Percentiles rank a stretch among this genome's conserved stretches.
phyloP scores from a whole-genome alignment of 2,113 vertebrate genomes.

The Elephantulus edwardii region DNA sequence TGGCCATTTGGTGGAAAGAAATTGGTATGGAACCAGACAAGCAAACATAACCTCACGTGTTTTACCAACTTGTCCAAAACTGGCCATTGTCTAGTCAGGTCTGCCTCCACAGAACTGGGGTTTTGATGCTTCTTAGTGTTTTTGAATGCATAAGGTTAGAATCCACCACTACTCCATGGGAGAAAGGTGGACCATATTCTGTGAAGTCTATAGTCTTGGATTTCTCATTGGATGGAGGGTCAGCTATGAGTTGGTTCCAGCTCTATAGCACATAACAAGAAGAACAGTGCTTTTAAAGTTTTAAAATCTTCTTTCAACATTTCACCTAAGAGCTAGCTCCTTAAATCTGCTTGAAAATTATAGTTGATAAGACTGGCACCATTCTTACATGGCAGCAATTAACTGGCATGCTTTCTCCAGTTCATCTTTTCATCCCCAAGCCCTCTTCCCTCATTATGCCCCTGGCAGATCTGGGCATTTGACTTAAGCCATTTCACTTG shows the following conservation, averaged over 20 bases:
- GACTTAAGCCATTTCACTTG: background rate
- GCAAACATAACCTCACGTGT: background rate
- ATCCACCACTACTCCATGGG: no score
- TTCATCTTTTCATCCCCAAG: background rate
- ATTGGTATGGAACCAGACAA: background rate
- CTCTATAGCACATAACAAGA: no score
- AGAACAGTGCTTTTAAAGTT: no score
- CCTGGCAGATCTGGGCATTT: background rate
- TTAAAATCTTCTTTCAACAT: no score
- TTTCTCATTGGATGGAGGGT: no score
- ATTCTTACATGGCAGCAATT: background rate
- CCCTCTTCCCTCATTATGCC: background rate
- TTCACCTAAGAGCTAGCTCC: conserved; percentile 35
- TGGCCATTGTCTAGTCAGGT: background rate
- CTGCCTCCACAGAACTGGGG: background rate
- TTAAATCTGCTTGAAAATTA: background rate
- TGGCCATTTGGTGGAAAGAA: background rate
- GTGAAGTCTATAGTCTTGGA: no score
- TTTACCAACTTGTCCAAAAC: background rate
- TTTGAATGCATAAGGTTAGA: background rate
- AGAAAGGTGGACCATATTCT: no score
- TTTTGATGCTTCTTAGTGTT: background rate
- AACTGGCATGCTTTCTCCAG: background rate
- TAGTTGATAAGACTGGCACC: background rate
- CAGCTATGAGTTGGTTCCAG: no score